A percentile compares a stretch with the other conserved stretches of the same genome.
phyloP scores from a whole-genome alignment of 2,797 vertebrate genomes.

The Centroberyx gerrardi region DNA sequence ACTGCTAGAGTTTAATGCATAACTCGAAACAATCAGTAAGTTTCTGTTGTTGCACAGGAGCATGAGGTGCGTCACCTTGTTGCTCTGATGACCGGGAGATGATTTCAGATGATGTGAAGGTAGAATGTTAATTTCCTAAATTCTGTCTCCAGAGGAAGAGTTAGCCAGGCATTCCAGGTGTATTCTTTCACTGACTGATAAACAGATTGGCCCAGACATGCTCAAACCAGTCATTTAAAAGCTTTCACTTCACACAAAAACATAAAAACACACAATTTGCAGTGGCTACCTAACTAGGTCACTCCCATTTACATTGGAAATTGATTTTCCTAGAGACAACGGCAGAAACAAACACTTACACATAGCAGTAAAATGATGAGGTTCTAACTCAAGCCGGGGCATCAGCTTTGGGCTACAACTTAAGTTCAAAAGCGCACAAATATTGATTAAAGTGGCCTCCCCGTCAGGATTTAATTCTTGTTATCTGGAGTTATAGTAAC shows the following conservation, averaged over 20 bases:
- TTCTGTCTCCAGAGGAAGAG: constrained; percentile 23
- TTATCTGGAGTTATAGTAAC: constrained; percentile 21
- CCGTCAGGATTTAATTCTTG: constrained; percentile 22
- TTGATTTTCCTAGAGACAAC: constrained; percentile 17
- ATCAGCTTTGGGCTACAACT: constrained; percentile 29
- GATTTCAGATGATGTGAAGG: constrained; percentile 36
- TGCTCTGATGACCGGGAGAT: constrained; percentile 34
- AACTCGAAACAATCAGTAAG: too few relatives aligned
- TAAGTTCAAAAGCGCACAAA: constrained; percentile 20
- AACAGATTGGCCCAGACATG: constrained; percentile 30
- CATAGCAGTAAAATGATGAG: background rate
- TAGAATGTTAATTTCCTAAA: constrained; percentile 38
- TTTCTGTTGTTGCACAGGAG: too few relatives aligned
- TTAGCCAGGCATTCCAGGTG: background rate
- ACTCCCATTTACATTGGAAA: too few relatives aligned
- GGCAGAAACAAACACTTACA: constrained; percentile 39
- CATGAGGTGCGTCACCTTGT: background rate
- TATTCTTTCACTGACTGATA: background rate
- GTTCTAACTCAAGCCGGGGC: constrained; percentile 14
- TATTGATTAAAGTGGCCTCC: constrained; percentile 44
- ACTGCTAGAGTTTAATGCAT: too few relatives aligned
- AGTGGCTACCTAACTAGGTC: too few relatives aligned
- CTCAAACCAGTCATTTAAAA: constrained; percentile 60
- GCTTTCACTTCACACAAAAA: constrained; percentile 65
- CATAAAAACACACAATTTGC: too few relatives aligned